Evolutionary conservation across 1,140 invertebrate species (phyloP).

Genomic region (Lamellibrachia luymesi): DNA sequence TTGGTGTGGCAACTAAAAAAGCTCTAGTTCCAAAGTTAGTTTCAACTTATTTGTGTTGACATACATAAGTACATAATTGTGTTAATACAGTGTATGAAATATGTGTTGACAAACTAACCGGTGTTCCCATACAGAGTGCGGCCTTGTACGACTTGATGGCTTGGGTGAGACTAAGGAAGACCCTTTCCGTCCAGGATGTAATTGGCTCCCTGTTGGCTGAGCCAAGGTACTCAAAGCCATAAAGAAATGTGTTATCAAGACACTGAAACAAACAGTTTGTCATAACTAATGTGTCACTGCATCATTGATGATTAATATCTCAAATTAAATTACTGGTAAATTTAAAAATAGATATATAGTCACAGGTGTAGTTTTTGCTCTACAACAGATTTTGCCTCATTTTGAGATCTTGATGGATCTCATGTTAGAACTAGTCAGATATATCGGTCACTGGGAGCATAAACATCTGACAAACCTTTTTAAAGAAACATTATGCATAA

Average conservation of each 20-base stretch:
- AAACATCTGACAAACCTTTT: too few relatives aligned
- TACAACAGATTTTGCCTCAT: too few relatives aligned
- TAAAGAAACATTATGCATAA: too few relatives aligned
- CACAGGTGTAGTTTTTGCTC: too few relatives aligned
- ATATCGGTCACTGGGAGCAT: too few relatives aligned
- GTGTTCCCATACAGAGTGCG: constrained; percentile 45
- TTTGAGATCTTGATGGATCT: too few relatives aligned
- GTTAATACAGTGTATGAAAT: constrained; percentile 3
- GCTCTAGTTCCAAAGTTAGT: too few relatives aligned
- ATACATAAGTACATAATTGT: background rate
- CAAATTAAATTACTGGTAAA: too few relatives aligned
- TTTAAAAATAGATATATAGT: too few relatives aligned
- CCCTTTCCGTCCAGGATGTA: constrained; percentile 45
- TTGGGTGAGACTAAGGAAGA: constrained; percentile 46
- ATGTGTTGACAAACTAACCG: constrained; percentile 35
- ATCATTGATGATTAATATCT: background rate
- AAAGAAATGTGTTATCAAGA: constrained; percentile 46
- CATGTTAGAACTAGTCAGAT: too few relatives aligned
- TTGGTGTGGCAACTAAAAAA: too few relatives aligned
- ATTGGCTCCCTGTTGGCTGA: constrained; percentile 45
- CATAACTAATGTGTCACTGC: background rate
- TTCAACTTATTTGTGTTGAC: background rate
- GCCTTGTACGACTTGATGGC: constrained; percentile 46
- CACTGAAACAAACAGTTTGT: constrained; percentile 34
- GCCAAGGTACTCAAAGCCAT: constrained; percentile 53